Conservation (phyloP, 1,140 invertebrate species). For the Drosophila fuyamai region DNA sequence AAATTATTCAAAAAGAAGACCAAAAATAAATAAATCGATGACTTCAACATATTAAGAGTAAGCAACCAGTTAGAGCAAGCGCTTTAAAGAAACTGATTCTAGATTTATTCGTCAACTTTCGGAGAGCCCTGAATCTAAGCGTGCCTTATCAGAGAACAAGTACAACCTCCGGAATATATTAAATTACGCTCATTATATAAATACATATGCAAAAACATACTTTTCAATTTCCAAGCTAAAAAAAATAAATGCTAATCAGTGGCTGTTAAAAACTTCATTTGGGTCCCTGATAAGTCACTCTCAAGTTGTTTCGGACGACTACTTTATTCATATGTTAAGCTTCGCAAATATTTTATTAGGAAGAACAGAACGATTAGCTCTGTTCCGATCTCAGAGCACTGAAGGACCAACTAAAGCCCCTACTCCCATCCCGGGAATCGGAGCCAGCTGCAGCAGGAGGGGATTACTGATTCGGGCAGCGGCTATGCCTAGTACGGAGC, state of each 20-base stretch:
- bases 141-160: too few species aligned
- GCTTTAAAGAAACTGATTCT: neutral
- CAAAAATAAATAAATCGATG: neutral
- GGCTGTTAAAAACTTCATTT: too few species aligned
- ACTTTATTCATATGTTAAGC: neutral
- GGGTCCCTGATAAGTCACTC: too few species aligned
- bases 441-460: slow-evolving; percentile 90
- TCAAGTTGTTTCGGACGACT: too few species aligned
- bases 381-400: slow-evolving; percentile 33
- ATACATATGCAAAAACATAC: neutral
- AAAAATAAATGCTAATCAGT: too few species aligned
- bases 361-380: too few species aligned
- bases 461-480: slow-evolving; percentile 91
- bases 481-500: slow-evolving; percentile 91
- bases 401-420: slow-evolving; percentile 76
- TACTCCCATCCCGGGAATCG: slow-evolving; percentile 87
- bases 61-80: neutral
- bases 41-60: neutral
- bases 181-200: too few species aligned
- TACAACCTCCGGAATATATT: too few species aligned
- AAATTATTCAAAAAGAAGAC: too few species aligned
- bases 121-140: neutral
- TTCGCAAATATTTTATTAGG: slow-evolving; percentile 1
- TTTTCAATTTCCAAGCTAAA: too few species aligned
- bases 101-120: neutral